phyloP scores from a whole-genome alignment of 2,797 vertebrate genomes.

The Enteromius treurensis region DNA sequence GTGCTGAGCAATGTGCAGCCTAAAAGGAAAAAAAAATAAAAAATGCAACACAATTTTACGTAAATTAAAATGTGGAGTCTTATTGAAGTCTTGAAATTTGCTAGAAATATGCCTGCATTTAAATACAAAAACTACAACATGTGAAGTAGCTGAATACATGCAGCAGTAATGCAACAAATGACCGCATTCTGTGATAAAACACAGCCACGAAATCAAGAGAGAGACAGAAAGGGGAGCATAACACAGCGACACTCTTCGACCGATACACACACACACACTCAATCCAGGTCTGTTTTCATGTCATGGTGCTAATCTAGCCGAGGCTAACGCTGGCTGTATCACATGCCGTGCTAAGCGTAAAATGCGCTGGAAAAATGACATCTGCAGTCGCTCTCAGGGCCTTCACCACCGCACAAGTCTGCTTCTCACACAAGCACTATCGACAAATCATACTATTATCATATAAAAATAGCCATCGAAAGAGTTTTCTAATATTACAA shows the following conservation, averaged over 20 bases:
- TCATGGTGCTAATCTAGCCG: constrained; percentile 43
- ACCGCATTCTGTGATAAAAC: constrained; percentile 18
- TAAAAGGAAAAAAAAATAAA: not conserved
- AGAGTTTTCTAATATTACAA: not conserved
- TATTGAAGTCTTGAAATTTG: not conserved
- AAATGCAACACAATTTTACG: not conserved
- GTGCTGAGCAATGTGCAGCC: not conserved
- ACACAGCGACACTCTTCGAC: constrained; percentile 26
- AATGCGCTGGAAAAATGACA: constrained; percentile 49
- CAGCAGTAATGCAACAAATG: constrained; percentile 22
- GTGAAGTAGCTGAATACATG: not conserved
- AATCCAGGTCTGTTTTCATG: constrained; percentile 27
- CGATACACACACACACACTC: constrained; percentile 42
- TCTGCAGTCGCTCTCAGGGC: constrained; percentile 33
- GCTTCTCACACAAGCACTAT: not conserved
- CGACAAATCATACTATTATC: not conserved
- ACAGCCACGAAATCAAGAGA: not conserved
- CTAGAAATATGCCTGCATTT: not conserved
- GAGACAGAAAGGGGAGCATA: not conserved
- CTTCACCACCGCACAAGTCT: constrained; percentile 8
- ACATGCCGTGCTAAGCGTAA: constrained; percentile 55
- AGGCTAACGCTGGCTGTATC: constrained; percentile 56
- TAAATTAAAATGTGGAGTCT: constrained; percentile 5
- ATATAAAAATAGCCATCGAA: not conserved
- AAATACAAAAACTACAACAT: not conserved